Conservation (phyloP, 1,140 invertebrate genomes). For the Musca vetustissima region DNA sequence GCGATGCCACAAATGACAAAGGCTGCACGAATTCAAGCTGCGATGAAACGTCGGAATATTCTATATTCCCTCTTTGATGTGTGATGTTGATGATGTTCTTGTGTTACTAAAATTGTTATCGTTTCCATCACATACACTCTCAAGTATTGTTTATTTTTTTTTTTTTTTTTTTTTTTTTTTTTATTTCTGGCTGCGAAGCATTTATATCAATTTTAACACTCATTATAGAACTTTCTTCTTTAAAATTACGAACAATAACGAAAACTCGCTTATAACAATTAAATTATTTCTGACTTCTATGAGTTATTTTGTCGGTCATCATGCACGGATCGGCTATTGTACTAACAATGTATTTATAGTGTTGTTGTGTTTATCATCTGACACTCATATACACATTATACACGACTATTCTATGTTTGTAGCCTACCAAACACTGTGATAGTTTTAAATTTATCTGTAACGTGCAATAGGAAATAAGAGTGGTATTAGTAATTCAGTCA, state of each 20-base stretch:
- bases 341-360: too few relatives aligned
- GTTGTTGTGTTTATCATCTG: too few relatives aligned
- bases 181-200: not conserved
- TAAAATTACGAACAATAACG: too few relatives aligned
- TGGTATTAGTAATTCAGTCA: too few relatives aligned
- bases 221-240: constrained; percentile 15
- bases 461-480: too few relatives aligned
- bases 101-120: not conserved
- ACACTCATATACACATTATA: too few relatives aligned
- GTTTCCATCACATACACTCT: constrained; percentile 1
- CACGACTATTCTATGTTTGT: too few relatives aligned
- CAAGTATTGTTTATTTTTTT: too few relatives aligned
- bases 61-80: not conserved
- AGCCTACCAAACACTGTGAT: too few relatives aligned
- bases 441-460: too few relatives aligned
- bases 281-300: not conserved
- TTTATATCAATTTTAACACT: constrained; percentile 9
- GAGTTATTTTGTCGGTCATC: not conserved
- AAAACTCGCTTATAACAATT: not conserved
- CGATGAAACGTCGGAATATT: not conserved
- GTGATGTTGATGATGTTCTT: not conserved
- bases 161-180: too few relatives aligned
- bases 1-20: not conserved
- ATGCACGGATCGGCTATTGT: too few relatives aligned
- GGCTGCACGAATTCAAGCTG: not conserved